Evolutionary conservation across 1,140 invertebrate genomes (phyloP).

Genomic region (Drosophila varians): DNA sequence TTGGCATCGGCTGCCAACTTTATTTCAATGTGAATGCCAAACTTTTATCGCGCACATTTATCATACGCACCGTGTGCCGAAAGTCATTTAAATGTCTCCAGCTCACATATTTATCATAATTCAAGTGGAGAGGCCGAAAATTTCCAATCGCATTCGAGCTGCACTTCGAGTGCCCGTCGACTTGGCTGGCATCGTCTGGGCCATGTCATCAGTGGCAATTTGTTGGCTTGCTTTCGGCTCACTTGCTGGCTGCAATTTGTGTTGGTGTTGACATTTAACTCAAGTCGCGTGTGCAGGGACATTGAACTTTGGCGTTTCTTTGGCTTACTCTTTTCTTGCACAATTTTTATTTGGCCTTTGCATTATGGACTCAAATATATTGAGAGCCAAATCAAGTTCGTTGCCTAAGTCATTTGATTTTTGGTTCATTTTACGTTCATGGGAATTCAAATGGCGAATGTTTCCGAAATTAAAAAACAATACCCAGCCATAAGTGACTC

Average conservation of each 20-base stretch:
- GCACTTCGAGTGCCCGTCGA: constrained; percentile 2
- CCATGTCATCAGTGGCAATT: constrained; percentile 70
- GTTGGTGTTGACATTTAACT: constrained; percentile 56
- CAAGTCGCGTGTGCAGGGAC: constrained; percentile 49
- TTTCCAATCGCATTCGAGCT: constrained; percentile 33
- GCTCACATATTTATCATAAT: constrained; percentile 54
- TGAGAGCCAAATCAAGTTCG: constrained; percentile 36
- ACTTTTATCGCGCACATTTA: constrained; percentile 54
- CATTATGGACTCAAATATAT: constrained; percentile 25
- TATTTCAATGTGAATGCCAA: constrained; percentile 73
- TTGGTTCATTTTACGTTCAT: constrained; percentile 8
- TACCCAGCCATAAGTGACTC: constrained; percentile 2
- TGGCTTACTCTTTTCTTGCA: constrained; percentile 1
- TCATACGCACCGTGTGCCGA: constrained; percentile 66
- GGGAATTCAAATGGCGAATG: constrained; percentile 3
- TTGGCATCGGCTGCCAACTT: constrained; percentile 27
- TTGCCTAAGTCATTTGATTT: constrained; percentile 45
- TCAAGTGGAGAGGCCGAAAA: constrained; percentile 36
- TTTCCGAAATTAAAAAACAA: background rate
- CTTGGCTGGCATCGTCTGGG: constrained; percentile 16
- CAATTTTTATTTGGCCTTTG: constrained; percentile 41
- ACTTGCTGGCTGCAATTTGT: constrained; percentile 45
- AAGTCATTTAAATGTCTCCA: constrained; percentile 64
- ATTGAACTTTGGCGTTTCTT: constrained; percentile 58
- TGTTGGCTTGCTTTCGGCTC: constrained; percentile 37